phyloP scores from a whole-genome alignment of 2,888 invertebrate genomes.

The Leptothorax acervorum region DNA sequence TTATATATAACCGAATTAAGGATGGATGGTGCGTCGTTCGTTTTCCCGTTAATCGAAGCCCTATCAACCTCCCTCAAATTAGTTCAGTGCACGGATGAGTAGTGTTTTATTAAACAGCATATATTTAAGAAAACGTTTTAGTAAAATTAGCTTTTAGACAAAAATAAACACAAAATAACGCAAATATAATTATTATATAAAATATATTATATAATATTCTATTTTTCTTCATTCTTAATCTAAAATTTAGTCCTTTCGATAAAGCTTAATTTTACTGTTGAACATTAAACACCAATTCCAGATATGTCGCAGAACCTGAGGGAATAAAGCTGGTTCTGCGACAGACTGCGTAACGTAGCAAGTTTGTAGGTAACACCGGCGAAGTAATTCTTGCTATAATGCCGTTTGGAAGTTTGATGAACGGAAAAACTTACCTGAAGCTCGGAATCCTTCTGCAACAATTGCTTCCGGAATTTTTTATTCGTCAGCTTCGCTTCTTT shows the following conservation, averaged over 20 bases:
- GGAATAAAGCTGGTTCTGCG: neutral
- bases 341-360: neutral
- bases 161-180: neutral
- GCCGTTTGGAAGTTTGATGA: constrained; percentile 37
- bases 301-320: neutral
- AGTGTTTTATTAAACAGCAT: constrained; percentile 27
- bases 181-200: neutral
- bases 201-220: neutral
- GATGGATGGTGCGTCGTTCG: constrained; percentile 15
- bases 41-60: constrained; percentile 39
- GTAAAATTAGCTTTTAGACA: neutral
- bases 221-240: neutral
- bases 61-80: constrained; percentile 13
- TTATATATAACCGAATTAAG: constrained; percentile 49
- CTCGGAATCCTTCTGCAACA: constrained; percentile 94
- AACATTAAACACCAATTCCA: neutral
- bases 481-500: constrained; percentile 94
- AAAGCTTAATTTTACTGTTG: neutral
- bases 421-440: constrained; percentile 87
- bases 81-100: neutral
- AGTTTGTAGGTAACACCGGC: neutral
- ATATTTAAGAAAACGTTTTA: constrained; percentile 13
- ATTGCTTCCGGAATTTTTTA: constrained; percentile 92
- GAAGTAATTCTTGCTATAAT: constrained; percentile 35
- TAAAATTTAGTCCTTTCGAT: neutral